phyloP scores from a whole-genome alignment of 2,888 invertebrate genomes.

The Ernsta delagoae region DNA sequence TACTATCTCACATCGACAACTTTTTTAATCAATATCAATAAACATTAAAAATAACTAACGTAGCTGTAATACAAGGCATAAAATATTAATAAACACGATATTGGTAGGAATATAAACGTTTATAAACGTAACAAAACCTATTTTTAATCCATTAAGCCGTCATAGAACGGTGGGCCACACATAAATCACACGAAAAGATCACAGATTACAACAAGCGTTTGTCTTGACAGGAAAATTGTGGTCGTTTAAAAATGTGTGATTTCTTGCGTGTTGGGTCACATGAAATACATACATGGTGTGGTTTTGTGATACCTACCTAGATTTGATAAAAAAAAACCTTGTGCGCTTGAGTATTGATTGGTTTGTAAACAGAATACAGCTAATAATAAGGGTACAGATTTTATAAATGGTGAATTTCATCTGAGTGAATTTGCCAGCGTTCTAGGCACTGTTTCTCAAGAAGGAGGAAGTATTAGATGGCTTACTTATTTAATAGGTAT shows the following conservation, averaged over 20 bases:
- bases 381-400: too few relatives aligned
- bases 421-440: too few relatives aligned
- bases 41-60: background rate
- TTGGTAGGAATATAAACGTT: background rate
- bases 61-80: background rate
- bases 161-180: slow-evolving; percentile 19
- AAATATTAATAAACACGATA: slow-evolving; percentile 1
- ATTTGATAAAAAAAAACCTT: too few relatives aligned
- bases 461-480: too few relatives aligned
- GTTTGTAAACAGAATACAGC: too few relatives aligned
- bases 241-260: slow-evolving; percentile 24
- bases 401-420: too few relatives aligned
- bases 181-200: slow-evolving; percentile 38
- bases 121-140: slow-evolving; percentile 8
- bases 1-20: too few relatives aligned
- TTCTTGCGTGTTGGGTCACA: background rate
- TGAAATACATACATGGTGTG: slow-evolving; percentile 8
- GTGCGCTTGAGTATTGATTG: too few relatives aligned
- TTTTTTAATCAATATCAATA: too few relatives aligned
- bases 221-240: slow-evolving; percentile 42
- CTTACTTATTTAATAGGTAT: too few relatives aligned
- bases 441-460: too few relatives aligned
- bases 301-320: background rate
- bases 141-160: slow-evolving; percentile 21
- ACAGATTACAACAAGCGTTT: slow-evolving; percentile 30